Percentiles rank a stretch among this genome's conserved stretches.
Evolutionary conservation across 2,888 invertebrate species (phyloP).

Genomic region (Alviniconcha strummeri): DNA sequence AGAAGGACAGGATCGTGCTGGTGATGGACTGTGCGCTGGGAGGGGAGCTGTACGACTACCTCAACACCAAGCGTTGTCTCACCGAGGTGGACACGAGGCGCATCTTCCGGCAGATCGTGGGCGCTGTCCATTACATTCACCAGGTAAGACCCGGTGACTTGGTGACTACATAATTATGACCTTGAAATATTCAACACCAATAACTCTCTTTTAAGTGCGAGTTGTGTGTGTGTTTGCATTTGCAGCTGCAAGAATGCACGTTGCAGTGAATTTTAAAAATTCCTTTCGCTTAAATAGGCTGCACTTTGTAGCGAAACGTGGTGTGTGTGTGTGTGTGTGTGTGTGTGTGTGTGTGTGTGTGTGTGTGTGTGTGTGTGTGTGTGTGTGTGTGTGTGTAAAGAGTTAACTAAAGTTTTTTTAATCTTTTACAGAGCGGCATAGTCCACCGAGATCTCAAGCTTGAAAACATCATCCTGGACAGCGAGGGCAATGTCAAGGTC

Average conservation of each 20-base stretch:
- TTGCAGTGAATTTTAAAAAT: too few species aligned
- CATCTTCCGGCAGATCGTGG: conserved; percentile 84
- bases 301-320: too few species aligned
- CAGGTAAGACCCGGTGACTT: conserved; percentile 75
- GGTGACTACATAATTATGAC: too few species aligned
- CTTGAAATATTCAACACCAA: too few species aligned
- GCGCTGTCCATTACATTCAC: conserved; percentile 84
- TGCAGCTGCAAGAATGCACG: too few species aligned
- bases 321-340: conserved; percentile 8
- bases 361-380: neutral
- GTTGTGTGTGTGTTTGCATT: too few species aligned
- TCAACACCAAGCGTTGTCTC: conserved; percentile 84
- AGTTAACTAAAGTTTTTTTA: neutral
- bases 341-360: neutral
- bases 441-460: conserved; percentile 86
- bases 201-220: too few species aligned
- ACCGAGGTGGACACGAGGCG: conserved; percentile 83
- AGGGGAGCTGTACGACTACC: conserved; percentile 95
- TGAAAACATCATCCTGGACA: conserved; percentile 85
- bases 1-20: conserved; percentile 98
- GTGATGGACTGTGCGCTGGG: conserved; percentile 99
- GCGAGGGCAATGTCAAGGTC: conserved; percentile 95
- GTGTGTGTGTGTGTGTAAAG: neutral
- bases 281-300: too few species aligned
- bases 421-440: conserved; percentile 80